A percentile compares a stretch with the other conserved stretches of the same genome.
These are phyloP conservation scores for Petrolisthes cinctipes DNA, from an alignment of 2,888 invertebrate genomes.

Conservation along the genomic window DNA sequence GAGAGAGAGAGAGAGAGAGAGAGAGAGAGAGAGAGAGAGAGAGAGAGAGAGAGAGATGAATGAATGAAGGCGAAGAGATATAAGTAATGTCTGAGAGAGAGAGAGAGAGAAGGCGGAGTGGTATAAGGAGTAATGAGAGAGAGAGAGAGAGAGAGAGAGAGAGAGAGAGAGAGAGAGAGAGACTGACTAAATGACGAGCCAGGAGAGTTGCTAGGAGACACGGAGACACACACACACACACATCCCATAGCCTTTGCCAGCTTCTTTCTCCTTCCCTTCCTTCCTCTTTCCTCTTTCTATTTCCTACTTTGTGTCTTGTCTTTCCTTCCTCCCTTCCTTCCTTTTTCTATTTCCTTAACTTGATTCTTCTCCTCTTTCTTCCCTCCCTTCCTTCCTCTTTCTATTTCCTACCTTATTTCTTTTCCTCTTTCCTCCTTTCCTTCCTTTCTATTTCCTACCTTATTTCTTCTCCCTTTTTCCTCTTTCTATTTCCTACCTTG, in stretches of 20 bases:
- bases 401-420: too few relatives aligned
- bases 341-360: not conserved
- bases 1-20: not conserved
- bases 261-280: not conserved
- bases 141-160: constrained; percentile 31
- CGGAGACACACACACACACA: too few relatives aligned
- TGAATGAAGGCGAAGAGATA: too few relatives aligned
- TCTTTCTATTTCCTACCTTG: too few relatives aligned
- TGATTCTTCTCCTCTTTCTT: not conserved
- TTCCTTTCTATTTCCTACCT: too few relatives aligned
- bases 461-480: too few relatives aligned
- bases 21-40: constrained; percentile 4
- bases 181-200: not conserved
- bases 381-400: too few relatives aligned
- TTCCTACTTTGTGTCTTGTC: not conserved
- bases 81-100: not conserved
- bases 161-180: not conserved
- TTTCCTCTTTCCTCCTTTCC: too few relatives aligned
- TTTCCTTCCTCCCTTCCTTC: not conserved
- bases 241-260: not conserved
- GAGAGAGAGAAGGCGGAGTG: not conserved
- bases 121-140: not conserved
- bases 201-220: not conserved
- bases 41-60: not conserved
- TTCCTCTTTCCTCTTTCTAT: not conserved